A percentile compares a stretch with the other conserved stretches of the same genome.
These are phyloP conservation scores for Periophthalmus magnuspinnatus DNA, from an alignment of 2,797 vertebrate species.

Conservation along the genomic window DNA sequence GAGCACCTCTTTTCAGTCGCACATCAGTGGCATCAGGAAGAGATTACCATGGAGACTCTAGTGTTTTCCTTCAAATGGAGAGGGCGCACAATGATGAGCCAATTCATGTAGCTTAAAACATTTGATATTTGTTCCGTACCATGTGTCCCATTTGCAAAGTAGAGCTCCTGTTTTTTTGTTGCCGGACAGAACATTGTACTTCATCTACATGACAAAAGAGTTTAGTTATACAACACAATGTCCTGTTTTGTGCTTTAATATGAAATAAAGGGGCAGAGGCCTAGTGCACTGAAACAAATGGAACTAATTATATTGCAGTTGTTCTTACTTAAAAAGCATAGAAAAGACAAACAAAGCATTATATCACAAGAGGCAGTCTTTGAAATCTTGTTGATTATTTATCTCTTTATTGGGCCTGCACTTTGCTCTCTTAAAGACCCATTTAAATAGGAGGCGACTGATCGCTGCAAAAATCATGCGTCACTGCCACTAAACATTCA, in stretches of 20 bases:
- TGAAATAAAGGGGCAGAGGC: not conserved
- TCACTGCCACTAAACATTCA: not conserved
- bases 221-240: slow-evolving; percentile 8
- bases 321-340: too few relatives aligned
- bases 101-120: slow-evolving; percentile 37
- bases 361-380: not conserved
- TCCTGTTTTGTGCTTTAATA: slow-evolving; percentile 1
- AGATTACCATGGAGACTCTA: slow-evolving; percentile 52
- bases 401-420: not conserved
- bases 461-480: not conserved
- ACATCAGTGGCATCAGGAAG: slow-evolving; percentile 6
- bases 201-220: slow-evolving; percentile 54
- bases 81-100: slow-evolving; percentile 37
- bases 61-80: slow-evolving; percentile 51
- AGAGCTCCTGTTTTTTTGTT: slow-evolving; percentile 41
- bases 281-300: not conserved
- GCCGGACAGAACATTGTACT: slow-evolving; percentile 14
- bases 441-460: not conserved
- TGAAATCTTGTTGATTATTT: not conserved
- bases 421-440: not conserved
- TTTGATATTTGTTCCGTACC: slow-evolving; percentile 18
- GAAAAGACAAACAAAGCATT: not conserved
- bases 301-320: too few relatives aligned
- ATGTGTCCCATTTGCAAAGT: slow-evolving; percentile 43
- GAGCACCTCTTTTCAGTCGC: slow-evolving; percentile 17